Conservation (phyloP, 2,113 vertebrate species). For the Sisor rabdophorus region DNA sequence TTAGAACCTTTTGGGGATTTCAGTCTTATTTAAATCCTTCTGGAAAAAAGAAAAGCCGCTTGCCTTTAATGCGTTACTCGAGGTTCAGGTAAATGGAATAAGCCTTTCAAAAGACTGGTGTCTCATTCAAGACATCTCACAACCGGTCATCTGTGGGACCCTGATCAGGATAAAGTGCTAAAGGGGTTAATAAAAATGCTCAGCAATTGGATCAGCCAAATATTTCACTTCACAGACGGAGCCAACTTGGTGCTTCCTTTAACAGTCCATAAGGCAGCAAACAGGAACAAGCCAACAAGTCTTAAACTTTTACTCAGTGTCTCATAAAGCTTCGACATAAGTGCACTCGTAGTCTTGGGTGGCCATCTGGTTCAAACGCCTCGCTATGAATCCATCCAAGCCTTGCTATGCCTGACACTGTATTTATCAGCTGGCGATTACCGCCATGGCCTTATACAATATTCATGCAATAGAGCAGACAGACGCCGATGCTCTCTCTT, state of each 20-base stretch:
- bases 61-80: not conserved
- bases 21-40: not conserved
- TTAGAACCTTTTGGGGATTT: not conserved
- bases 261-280: slow-evolving; percentile 7
- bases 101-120: too few relatives aligned
- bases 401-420: slow-evolving; percentile 61
- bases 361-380: slow-evolving; percentile 65
- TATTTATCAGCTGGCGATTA: slow-evolving; percentile 60
- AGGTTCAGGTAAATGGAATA: not conserved
- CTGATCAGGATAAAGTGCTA: not conserved
- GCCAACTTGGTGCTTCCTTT: not conserved
- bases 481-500: slow-evolving; percentile 47
- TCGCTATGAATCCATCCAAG: slow-evolving; percentile 61
- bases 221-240: not conserved
- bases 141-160: not conserved
- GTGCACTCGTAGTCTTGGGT: slow-evolving; percentile 60
- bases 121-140: not conserved
- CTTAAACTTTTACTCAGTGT: slow-evolving; percentile 30
- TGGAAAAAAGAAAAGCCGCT: not conserved
- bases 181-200: not conserved
- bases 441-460: slow-evolving; percentile 66
- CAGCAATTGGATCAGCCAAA: not conserved
- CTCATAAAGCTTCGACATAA: slow-evolving; percentile 61
- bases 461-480: slow-evolving; percentile 66
- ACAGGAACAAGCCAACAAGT: not conserved